phyloP scores from a whole-genome alignment of 1,140 invertebrate species.

The Brachionus plicatilis region DNA sequence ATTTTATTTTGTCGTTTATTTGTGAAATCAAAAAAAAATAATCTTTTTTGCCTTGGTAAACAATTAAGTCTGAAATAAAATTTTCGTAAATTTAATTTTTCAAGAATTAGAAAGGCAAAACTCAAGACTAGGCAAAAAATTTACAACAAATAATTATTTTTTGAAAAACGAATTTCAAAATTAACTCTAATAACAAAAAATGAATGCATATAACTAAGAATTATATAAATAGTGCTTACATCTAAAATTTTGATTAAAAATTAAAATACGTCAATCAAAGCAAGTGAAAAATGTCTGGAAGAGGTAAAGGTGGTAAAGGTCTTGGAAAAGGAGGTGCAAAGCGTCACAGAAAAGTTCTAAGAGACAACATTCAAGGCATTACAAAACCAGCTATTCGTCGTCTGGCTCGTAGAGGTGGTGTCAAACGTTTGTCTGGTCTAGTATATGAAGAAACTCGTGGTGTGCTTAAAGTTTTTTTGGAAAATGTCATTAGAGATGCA shows the following conservation, averaged over 20 bases:
- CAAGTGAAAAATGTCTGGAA: slow-evolving; percentile 45
- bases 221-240: not conserved
- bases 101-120: not conserved
- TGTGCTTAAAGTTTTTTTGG: slow-evolving; percentile 71
- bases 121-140: not conserved
- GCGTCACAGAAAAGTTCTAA: slow-evolving; percentile 55
- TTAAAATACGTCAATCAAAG: not conserved
- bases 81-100: too few species aligned
- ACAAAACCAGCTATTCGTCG: slow-evolving; percentile 65
- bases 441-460: slow-evolving; percentile 68
- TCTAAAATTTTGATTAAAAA: not conserved
- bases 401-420: slow-evolving; percentile 68
- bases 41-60: too few species aligned
- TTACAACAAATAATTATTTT: too few species aligned
- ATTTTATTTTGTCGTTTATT: too few species aligned
- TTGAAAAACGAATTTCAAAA: not conserved
- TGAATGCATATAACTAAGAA: not conserved
- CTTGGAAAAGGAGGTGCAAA: slow-evolving; percentile 51
- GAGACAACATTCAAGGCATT: slow-evolving; percentile 71
- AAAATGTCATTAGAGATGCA: slow-evolving; percentile 74
- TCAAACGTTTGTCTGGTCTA: slow-evolving; percentile 68
- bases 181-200: not conserved
- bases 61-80: too few species aligned
- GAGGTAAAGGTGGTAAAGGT: slow-evolving; percentile 51
- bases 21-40: too few species aligned